Evolutionary conservation across 1,140 invertebrate genomes (phyloP).

Genomic region (Cylas formicarius): DNA sequence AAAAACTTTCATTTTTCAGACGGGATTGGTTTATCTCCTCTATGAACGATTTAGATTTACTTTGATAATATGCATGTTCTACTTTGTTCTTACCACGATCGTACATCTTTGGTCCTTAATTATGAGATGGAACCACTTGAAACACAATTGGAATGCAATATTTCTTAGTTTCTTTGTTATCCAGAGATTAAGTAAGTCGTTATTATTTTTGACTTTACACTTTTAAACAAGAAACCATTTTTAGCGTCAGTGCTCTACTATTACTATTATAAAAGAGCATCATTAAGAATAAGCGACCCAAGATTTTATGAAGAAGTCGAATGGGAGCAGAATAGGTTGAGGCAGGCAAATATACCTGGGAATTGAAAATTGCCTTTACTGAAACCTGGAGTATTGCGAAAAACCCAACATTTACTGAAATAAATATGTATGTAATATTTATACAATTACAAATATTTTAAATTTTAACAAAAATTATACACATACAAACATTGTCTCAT

Average conservation of each 20-base stretch:
- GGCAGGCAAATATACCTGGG: too few species aligned
- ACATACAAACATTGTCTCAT: conserved; percentile 25
- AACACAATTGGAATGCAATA: conserved; percentile 47
- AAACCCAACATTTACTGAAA: conserved; percentile 15
- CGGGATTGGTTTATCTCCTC: conserved; percentile 59
- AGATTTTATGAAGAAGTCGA: conserved; percentile 64
- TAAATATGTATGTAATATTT: conserved; percentile 24
- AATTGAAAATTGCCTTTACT: too few species aligned
- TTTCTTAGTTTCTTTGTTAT: conserved; percentile 53
- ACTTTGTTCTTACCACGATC: conserved; percentile 49
- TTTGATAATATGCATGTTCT: conserved; percentile 48
- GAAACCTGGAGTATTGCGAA: too few species aligned
- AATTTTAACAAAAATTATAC: conserved; percentile 26
- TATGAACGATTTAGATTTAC: conserved; percentile 55
- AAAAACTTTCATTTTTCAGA: conserved; percentile 42
- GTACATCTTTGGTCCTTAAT: conserved; percentile 54
- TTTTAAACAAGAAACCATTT: conserved; percentile 25
- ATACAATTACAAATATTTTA: conserved; percentile 26
- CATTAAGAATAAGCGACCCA: conserved; percentile 62
- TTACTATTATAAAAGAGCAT: conserved; percentile 65
- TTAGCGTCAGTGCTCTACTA: conserved; percentile 66
- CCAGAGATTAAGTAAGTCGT: conserved; percentile 52
- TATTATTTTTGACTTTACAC: too few species aligned
- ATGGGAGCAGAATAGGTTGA: conserved; percentile 51
- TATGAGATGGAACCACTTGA: conserved; percentile 47